These are phyloP conservation scores for Drosophila sordidapex DNA, from an alignment of 2,888 invertebrate genomes.

Conservation along the genomic window DNA sequence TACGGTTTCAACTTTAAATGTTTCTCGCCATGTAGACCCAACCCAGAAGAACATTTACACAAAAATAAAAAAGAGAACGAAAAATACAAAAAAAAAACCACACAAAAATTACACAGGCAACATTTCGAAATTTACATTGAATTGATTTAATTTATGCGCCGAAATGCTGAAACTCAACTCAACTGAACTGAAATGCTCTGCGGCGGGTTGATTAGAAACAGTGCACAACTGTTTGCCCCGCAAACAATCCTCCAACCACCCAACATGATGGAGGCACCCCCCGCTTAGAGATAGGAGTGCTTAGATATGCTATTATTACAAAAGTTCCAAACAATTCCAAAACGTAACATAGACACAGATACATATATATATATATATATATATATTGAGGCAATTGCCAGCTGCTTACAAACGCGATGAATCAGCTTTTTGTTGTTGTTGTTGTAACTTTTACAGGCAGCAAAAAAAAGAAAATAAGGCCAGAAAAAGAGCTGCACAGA, in stretches of 20 bases:
- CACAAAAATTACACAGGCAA: constrained; percentile 60
- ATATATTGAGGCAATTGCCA: constrained; percentile 31
- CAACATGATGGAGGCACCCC: constrained; percentile 5
- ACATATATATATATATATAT: background rate
- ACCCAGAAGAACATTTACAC: constrained; percentile 36
- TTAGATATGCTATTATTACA: constrained; percentile 42
- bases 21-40: constrained; percentile 16
- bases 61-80: constrained; percentile 18
- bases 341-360: background rate
- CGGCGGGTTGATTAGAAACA: constrained; percentile 54
- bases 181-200: constrained; percentile 32
- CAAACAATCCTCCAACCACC: background rate
- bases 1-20: background rate
- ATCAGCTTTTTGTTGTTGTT: constrained; percentile 37
- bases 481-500: constrained; percentile 14
- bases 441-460: constrained; percentile 42
- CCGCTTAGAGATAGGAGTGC: constrained; percentile 20
- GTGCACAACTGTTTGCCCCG: constrained; percentile 18
- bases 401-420: constrained; percentile 50
- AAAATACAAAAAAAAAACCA: constrained; percentile 29
- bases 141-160: constrained; percentile 62
- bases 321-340: constrained; percentile 36
- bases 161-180: constrained; percentile 21
- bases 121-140: constrained; percentile 71
- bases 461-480: constrained; percentile 18